Evolutionary conservation across 2,797 vertebrate species (phyloP), one percentile per base, ranked within the genome.

Genomic region (Leuciscus waleckii): DNA sequence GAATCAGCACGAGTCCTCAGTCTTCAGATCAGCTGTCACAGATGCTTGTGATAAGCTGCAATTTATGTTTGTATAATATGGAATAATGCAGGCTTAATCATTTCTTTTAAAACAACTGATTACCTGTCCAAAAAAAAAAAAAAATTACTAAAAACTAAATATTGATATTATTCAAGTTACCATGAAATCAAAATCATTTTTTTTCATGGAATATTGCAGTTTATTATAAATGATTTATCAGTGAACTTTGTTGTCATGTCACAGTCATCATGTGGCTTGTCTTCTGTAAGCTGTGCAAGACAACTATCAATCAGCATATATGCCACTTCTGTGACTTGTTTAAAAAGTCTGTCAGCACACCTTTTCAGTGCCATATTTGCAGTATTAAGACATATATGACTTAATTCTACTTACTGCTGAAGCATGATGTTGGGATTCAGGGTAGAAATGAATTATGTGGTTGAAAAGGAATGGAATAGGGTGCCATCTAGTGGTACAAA

Each of bases 401-500:
- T 41, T 11, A 19, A n/a, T 43, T 41, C 77, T 79, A 32, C 77
- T 46, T 49, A 65, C 21, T 26, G 5, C 67, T 11, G 9, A 67
- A 77, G 63, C 26, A 43, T 69, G 7, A 5, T 16, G 4, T 69
- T 29, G 11, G 10, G 11, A 39, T 77, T 84, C 65, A 19, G n/a
- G 73, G n/a, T 75, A 39, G 70, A 46, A 54, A 5, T 46, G 0
- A 16, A 19, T 26, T 70, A 26, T 49, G n/a, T 10, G 82, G 26
- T 10, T 81, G 65, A 26, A 41, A 61, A 8, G 70, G 6, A 43
- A 67, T 32, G 63, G 37, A 73, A 29, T 41, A 56, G 41, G 46
- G 14, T 80, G 85, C 79, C 89, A 88, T 77, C 89, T 89, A 87
- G 87, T 88, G 89, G 85, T 85, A 5, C 61, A 68, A 69, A 29